A percentile compares a stretch with the other conserved stretches of the same genome.
These are phyloP conservation scores for Hyphantria cunea DNA, from an alignment of 1,140 invertebrate species.

Conservation along the genomic window DNA sequence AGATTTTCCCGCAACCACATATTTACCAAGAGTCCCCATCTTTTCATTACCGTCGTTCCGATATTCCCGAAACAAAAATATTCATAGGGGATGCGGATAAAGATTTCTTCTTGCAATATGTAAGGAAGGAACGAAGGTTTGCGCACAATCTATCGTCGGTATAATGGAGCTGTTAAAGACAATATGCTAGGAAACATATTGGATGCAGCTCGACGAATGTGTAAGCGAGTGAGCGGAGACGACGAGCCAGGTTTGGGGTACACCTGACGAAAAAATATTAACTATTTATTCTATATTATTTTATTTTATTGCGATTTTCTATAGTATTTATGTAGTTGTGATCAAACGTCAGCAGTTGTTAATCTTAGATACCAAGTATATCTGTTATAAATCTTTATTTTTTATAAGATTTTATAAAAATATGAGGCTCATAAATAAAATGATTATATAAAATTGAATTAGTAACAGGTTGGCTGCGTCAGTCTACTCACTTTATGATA, in stretches of 20 bases:
- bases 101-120: conserved; percentile 47
- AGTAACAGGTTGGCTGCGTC: too few species aligned
- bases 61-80: conserved; percentile 53
- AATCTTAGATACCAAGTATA: too few species aligned
- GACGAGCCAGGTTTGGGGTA: conserved; percentile 29
- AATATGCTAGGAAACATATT: conserved; percentile 78
- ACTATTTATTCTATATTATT: not conserved
- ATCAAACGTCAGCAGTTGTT: too few species aligned
- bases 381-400: too few species aligned
- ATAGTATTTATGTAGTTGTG: too few species aligned
- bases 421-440: too few species aligned
- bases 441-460: too few species aligned
- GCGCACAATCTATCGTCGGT: conserved; percentile 68
- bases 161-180: conserved; percentile 80
- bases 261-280: conserved; percentile 33
- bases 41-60: conserved; percentile 20
- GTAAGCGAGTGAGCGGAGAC: conserved; percentile 72
- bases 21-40: too few species aligned
- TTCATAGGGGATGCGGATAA: conserved; percentile 51
- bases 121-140: conserved; percentile 39
- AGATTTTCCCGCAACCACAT: too few species aligned
- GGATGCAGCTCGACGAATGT: conserved; percentile 77
- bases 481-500: too few species aligned
- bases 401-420: too few species aligned
- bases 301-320: too few species aligned